Conservation (phyloP, 2,113 vertebrate genomes). For the Cyanoramphus novaezelandiae region DNA sequence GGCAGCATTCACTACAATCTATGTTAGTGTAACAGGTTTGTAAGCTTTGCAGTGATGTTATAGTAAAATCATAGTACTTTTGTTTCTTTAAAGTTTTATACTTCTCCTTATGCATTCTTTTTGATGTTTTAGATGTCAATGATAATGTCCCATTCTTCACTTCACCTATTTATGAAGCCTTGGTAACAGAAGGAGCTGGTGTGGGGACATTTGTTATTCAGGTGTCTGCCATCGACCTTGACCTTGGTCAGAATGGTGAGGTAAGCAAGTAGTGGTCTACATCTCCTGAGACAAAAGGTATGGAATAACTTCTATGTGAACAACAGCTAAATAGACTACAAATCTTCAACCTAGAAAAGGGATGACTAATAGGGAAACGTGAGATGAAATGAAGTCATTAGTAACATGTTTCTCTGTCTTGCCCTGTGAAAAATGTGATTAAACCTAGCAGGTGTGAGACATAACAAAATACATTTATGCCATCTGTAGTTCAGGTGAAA, state of each 20-base stretch:
- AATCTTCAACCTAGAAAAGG: neutral
- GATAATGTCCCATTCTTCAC: slow-evolving; percentile 93
- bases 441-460: neutral
- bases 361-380: neutral
- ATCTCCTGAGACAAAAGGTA: neutral
- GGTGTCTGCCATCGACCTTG: slow-evolving; percentile 85
- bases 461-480: neutral
- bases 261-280: slow-evolving; percentile 51
- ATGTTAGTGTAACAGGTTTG: slow-evolving; percentile 85
- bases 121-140: slow-evolving; percentile 82
- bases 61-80: no score
- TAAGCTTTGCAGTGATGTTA: neutral
- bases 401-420: neutral
- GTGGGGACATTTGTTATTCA: slow-evolving; percentile 83
- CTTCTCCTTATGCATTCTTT: neutral
- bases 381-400: neutral
- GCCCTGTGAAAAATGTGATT: neutral
- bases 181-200: slow-evolving; percentile 81
- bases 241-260: slow-evolving; percentile 86
- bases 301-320: neutral
- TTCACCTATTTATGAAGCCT: slow-evolving; percentile 88
- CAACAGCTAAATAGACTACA: neutral
- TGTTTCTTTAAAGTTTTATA: neutral
- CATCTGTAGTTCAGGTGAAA: neutral
- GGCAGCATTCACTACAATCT: slow-evolving; percentile 82